These are phyloP conservation scores for Branchinecta lindahli DNA, from an alignment of 1,140 invertebrate species.

Conservation along the genomic window DNA sequence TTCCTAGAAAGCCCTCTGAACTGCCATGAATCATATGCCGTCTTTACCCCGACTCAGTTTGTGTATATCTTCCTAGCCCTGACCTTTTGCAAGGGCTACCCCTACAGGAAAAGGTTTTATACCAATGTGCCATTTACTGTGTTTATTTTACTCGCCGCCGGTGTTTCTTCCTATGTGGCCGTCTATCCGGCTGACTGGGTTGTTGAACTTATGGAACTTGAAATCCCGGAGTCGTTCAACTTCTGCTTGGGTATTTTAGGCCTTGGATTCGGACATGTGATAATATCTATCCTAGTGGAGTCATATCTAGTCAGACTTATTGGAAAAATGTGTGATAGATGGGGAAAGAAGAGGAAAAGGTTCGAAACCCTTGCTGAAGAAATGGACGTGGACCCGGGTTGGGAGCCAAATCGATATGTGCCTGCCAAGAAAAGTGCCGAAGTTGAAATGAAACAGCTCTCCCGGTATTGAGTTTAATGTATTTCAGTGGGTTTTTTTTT, in stretches of 20 bases:
- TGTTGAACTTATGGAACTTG: not conserved
- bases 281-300: not conserved
- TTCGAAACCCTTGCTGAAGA: too few relatives aligned
- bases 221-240: not conserved
- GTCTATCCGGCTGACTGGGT: not conserved
- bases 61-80: conserved; percentile 79
- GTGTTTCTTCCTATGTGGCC: not conserved
- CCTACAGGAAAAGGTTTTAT: conserved; percentile 65
- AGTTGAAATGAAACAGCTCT: too few relatives aligned
- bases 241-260: not conserved
- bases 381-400: too few relatives aligned
- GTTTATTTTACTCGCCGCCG: not conserved
- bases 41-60: conserved; percentile 69
- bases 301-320: not conserved
- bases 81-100: conserved; percentile 73
- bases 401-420: too few relatives aligned
- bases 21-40: conserved; percentile 56
- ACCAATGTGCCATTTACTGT: conserved; percentile 43
- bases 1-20: conserved; percentile 29
- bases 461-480: too few relatives aligned
- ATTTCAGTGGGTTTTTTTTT: too few relatives aligned
- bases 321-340: too few relatives aligned
- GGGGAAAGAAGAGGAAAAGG: too few relatives aligned
- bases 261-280: not conserved
- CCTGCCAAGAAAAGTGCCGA: too few relatives aligned